Evolutionary conservation across 92 coral and sea anemone species (phyloP), one percentile per base, ranked within the genome.

Genomic region (Heliopora coerulea): DNA sequence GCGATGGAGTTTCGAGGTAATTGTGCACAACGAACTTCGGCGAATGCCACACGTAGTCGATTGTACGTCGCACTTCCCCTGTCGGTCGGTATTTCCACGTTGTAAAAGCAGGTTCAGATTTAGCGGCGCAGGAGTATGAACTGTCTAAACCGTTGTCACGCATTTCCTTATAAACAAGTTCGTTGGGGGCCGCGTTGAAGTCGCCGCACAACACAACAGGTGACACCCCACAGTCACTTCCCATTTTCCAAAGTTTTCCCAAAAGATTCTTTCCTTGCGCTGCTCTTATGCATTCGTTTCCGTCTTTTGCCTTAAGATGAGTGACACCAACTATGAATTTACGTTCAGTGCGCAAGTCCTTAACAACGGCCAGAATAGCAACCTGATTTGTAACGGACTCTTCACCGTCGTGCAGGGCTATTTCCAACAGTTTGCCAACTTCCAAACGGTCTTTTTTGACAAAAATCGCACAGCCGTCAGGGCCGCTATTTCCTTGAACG

Each of bases 381-480:
- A 90, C 89, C 76, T 95, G 99, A 69, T 76, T 95, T 50, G 99
- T 82, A 17, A 68, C 57, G 29, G 31, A 19, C 3, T 89, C 96
- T 65, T 86, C 84, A 20, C 70, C 61, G 61, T 88, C 96, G 59
- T 79, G 79, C 10, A 95, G 79, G 8, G 65, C n/a, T 10, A 78
- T 73, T 59, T 88, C 88, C 57, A 72, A 77, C 4, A 79, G 70
- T 57, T 78, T 67, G 32, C 65, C 65, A 33, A 90, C 48, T 20
- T 68, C 64, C 65, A 90, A 95, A 30, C 92, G 80, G 27, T 90
- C 86, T 73, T 70, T 61, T 50, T 90, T 90, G 50, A 85, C 86
- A 59, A 95, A 95, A 19, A 95, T 0, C 1, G 97, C 96, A 72
- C 96, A 89, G 48, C 99, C 99, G 82, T 95, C 99, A 0, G 99